Percentiles rank a stretch among this genome's conserved stretches.
Evolutionary conservation across 2,113 vertebrate genomes (phyloP).

Genomic region (Ciconia maguari): DNA sequence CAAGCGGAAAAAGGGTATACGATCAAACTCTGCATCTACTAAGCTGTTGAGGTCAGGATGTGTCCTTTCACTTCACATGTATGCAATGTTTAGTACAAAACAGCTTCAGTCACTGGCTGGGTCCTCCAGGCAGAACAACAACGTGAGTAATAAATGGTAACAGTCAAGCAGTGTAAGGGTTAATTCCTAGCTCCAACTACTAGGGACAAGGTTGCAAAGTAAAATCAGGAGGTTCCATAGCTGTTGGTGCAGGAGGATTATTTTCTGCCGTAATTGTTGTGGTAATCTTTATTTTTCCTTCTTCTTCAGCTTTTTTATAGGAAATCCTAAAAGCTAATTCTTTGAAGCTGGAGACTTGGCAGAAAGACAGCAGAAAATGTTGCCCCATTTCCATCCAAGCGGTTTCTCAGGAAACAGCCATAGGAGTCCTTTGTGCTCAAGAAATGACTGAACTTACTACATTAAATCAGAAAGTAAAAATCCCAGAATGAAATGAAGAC

Average conservation of each 20-base stretch:
- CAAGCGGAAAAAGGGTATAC: not conserved
- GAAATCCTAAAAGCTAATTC: slow-evolving; percentile 65
- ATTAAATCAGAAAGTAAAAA: not conserved
- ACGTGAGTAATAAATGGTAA: not conserved
- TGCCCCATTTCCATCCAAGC: slow-evolving; percentile 25
- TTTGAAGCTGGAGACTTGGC: slow-evolving; percentile 60
- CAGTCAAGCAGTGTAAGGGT: not conserved
- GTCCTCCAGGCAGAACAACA: not conserved
- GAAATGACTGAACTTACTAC: not conserved
- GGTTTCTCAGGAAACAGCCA: slow-evolving; percentile 29
- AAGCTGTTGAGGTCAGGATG: not conserved
- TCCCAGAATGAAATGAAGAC: not conserved
- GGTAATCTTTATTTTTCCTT: slow-evolving; percentile 40
- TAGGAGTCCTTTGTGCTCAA: slow-evolving; percentile 23
- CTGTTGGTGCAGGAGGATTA: not conserved
- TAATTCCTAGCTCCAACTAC: not conserved
- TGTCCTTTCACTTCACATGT: not conserved
- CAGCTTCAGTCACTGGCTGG: not conserved
- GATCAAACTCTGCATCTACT: not conserved
- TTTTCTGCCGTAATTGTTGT: slow-evolving; percentile 25
- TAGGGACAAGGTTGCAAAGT: not conserved
- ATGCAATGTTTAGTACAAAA: not conserved
- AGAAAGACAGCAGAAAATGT: slow-evolving; percentile 49
- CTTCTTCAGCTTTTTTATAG: slow-evolving; percentile 50
- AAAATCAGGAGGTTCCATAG: slow-evolving; percentile 32